Evolutionary conservation across 2,113 vertebrate genomes (phyloP).

Genomic region (Lycaon pictus): DNA sequence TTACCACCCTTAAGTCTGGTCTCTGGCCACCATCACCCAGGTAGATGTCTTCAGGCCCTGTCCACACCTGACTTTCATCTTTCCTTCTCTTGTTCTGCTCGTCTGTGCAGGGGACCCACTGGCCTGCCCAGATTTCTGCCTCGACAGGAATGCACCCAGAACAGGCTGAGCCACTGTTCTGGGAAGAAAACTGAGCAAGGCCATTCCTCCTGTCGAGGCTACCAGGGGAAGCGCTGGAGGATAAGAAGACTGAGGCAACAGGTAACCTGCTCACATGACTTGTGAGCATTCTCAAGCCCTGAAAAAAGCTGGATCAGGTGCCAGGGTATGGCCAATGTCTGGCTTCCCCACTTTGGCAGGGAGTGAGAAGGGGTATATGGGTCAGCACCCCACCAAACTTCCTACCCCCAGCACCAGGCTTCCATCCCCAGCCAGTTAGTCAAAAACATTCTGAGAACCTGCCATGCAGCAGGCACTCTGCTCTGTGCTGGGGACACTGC

Average conservation of each 20-base stretch:
- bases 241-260: accelerated
- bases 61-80: background rate
- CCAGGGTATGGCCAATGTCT: background rate
- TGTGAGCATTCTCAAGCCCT: background rate
- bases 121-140: background rate
- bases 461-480: background rate
- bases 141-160: background rate
- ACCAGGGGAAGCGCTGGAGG: background rate
- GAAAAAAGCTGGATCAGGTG: background rate
- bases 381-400: background rate
- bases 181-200: background rate
- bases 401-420: background rate
- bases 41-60: background rate
- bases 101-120: background rate
- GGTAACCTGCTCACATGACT: background rate
- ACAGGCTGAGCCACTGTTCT: background rate
- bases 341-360: background rate
- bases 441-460: background rate
- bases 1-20: background rate
- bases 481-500: background rate
- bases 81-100: background rate
- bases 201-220: background rate
- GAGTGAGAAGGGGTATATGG: background rate
- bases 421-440: background rate
- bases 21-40: background rate